Base-by-base conservation (phyloP, 2,797 vertebrate species). In the Alauda arvensis region DNA sequence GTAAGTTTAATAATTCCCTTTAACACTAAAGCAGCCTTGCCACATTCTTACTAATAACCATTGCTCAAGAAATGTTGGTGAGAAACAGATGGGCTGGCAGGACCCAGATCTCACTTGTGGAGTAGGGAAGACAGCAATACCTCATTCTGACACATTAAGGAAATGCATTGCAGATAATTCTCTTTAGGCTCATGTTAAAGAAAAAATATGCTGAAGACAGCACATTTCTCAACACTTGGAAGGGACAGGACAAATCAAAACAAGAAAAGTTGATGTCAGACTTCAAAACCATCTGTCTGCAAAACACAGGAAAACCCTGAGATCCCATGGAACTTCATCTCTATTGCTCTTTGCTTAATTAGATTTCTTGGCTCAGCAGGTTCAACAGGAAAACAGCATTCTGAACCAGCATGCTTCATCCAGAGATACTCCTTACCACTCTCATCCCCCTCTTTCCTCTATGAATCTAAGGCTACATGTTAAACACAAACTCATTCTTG, bases 171-270 rank as follows among this genome's bases (percentile, higher is more conserved):
- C 25, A 83, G 23, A 26, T 51, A 79, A 68, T 45, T 57, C 40
- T 33, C 51, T 85, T 79, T 39, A 59, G 83, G 49, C 18, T 26
- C 18, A 3, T 2, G 23, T 45, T 77, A 53, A 69, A 86, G 55
- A 49, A 84, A 71, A 89, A 91, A 71, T 48, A 77, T 46, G 55
- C 77, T 83, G 67, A 87, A 59, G 78, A 19, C 39, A 81, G 87
- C 82, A 87, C 23, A 81, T 76, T 89, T 90, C 75, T 80, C 71
- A 90, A 63, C n/a, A 62, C 28, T 83, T 63, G 18, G 25, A 88
- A 77, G 48, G 37, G 74, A 83, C n/a, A 51, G 48, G 29, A 74
- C 39, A 76, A 88, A 91, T 56, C 65, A 77, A 70, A 84, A 37
- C 46, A 78, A 59, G 43, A 67, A 66, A 77, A 82, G n/a, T 4